phyloP scores from a whole-genome alignment of 2,797 vertebrate genomes.

The Leptoclinus maculatus region DNA sequence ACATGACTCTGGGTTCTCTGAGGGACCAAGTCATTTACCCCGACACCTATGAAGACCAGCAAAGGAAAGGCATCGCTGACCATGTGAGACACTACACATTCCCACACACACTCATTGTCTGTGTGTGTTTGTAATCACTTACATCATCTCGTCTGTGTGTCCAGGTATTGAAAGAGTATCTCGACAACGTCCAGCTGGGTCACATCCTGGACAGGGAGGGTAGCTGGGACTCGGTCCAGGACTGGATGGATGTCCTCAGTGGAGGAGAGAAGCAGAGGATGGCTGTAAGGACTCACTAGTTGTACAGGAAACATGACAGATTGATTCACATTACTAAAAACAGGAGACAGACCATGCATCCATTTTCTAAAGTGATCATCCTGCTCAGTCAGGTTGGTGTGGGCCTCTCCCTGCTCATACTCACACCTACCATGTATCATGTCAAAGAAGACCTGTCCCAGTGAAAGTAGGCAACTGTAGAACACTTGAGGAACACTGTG shows the following conservation, averaged over 20 bases:
- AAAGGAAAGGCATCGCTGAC: conserved; percentile 93
- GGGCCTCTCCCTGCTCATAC: background rate
- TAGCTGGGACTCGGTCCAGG: conserved; percentile 94
- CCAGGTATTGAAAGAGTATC: conserved; percentile 96
- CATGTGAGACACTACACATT: conserved; percentile 73
- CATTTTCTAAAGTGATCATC: background rate
- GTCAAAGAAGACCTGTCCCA: background rate
- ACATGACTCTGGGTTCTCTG: conserved; percentile 96
- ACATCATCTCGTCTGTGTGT: background rate
- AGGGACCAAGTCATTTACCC: conserved; percentile 99
- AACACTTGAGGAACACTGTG: background rate
- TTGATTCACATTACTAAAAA: background rate
- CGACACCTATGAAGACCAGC: conserved; percentile 92
- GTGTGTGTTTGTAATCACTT: background rate
- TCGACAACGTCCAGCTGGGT: conserved; percentile 96
- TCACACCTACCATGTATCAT: background rate
- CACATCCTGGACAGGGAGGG: conserved; percentile 95
- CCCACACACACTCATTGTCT: background rate
- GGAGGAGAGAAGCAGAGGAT: conserved; percentile 99
- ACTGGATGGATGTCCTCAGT: conserved; percentile 99
- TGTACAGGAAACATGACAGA: background rate
- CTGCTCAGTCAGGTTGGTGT: background rate
- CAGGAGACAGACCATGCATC: background rate
- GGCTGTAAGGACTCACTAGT: conserved; percentile 86
- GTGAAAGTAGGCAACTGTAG: background rate